Evolutionary conservation across 2,888 invertebrate species (phyloP), one percentile per base, ranked within the genome.

Genomic region (Zhengitettix transpicula): DNA sequence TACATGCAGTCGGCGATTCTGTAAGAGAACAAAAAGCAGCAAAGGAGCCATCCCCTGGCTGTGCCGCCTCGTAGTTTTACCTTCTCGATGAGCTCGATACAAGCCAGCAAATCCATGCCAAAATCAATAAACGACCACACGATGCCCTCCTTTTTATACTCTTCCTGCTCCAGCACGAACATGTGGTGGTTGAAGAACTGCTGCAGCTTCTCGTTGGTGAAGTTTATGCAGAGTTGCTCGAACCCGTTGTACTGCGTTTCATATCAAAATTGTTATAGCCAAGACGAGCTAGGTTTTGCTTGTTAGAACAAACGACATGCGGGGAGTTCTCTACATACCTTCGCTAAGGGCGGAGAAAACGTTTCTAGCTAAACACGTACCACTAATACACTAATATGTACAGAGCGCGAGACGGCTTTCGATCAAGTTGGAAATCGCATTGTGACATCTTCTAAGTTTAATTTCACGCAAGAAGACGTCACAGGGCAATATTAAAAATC

Each of bases 111-210:
- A 75, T 95, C 93, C 85, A 93, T 85, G 78, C 92, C 93, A 76
- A 94, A 94, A 81, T 94, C 93, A 75, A 95, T 93, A 76, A 93
- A 94, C 68, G 81, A 84, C 94, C 94, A 94, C 69, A 80, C 78
- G 73, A 94, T 89, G 70, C 89, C 89, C 78, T 94, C 91, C 69
- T 87, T 81, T 77, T 90, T 89, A 79, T 94, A 94, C 73, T 94
- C 92, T 75, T 94, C 93, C 81, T 94, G 93, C 78, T 94, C 93
- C 76, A 94, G 79, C 68, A 94, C 85, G 78, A 94, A 94, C 93
- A 94, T 93, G 80, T 90, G 85, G 75, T 94, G 92, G 77, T 94
- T 94, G 85, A 93, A 94, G 81, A 89, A 94, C 74, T 94, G 94
- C 77, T 94, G 93, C 69, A 94, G 82, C 76, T 90, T 89, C 79